Evolutionary conservation across 2,888 invertebrate species (phyloP), one percentile per base, ranked within the genome.

Genomic region (Brachylomia viminalis): DNA sequence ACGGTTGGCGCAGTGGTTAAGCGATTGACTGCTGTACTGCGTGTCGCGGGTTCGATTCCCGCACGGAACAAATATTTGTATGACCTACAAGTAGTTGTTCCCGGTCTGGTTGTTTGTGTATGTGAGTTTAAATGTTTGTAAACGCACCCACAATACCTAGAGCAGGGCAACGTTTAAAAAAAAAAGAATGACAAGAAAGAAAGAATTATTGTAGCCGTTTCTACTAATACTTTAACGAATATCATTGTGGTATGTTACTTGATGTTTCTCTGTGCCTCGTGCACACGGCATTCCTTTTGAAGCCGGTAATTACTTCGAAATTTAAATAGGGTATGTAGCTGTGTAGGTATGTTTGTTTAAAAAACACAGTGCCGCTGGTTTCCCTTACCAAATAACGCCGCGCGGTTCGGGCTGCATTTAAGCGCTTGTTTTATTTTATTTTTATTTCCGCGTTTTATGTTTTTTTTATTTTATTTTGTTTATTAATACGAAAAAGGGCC

Each of bases 291-390:
- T 76, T 72, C 42, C n/a, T 77, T 73, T 76, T 66, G 52, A 68
- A 59, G 56, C 71, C 30, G 20, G 62, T 58, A 67, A 75, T 84
- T 75, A 70, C 78, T 85, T 85, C 74, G 65, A 76, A 84, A 82
- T 82, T 85, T 74, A 84, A 84, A 82, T 82, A 64, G 49, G 76
- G 47, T 75, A 23, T 27, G n/a, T 59, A 59, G 27, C 70, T 49
- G 13, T 49, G 6, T 33, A 27, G 61, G 49, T 33, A 27, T 65
- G 49, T 62, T 23, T 84, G 59, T 84, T 81, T 78, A 49, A 72
- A 78, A 73, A 73, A 74, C 66, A 82, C 59, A 82, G 73, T 72
- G 71, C 70, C 20, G 45, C 56, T 64, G 62, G 52, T 30, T 56
- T 61, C 49, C 20, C 77, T 70, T 67, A 84, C 76, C 85, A 62